Evolutionary conservation across 2,888 invertebrate species (phyloP).

Genomic region (Oscheius myriophilus): DNA sequence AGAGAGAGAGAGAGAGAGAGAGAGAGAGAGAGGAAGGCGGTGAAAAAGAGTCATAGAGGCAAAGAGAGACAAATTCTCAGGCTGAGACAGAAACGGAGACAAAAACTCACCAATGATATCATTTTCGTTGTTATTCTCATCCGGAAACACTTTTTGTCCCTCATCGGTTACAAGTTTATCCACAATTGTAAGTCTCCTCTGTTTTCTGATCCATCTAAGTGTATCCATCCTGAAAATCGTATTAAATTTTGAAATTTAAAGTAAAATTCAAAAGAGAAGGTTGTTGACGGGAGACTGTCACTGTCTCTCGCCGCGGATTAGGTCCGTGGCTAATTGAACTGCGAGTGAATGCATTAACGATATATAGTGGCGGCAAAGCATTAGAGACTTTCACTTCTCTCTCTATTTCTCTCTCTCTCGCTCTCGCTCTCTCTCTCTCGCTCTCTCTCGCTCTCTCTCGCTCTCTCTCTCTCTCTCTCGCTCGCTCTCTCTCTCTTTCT

Average conservation of each 20-base stretch:
- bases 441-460: too few relatives aligned
- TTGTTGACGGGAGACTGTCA: not conserved
- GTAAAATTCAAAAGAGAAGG: not conserved
- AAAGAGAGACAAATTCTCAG: not conserved
- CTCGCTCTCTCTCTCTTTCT: too few relatives aligned
- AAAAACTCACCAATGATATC: constrained; percentile 17
- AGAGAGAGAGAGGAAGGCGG: not conserved
- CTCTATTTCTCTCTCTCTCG: too few relatives aligned
- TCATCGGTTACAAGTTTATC: constrained; percentile 22
- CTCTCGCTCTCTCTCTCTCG: too few relatives aligned
- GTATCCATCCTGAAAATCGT: constrained; percentile 8
- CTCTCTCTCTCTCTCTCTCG: too few relatives aligned
- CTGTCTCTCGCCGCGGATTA: too few relatives aligned
- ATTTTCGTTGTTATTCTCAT: constrained; percentile 13
- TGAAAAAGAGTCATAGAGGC: not conserved
- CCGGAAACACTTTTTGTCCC: not conserved
- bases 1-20: constrained; percentile 10
- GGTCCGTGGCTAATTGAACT: not conserved
- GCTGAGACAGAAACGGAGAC: not conserved
- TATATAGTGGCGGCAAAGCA: constrained; percentile 1
- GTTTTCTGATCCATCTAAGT: constrained; percentile 8
- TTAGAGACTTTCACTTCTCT: too few relatives aligned
- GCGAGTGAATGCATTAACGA: not conserved
- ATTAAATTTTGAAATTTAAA: not conserved
- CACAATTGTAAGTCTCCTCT: constrained; percentile 6